Base-by-base conservation (phyloP, 2,797 vertebrate genomes). In the Molothrus aeneus region DNA sequence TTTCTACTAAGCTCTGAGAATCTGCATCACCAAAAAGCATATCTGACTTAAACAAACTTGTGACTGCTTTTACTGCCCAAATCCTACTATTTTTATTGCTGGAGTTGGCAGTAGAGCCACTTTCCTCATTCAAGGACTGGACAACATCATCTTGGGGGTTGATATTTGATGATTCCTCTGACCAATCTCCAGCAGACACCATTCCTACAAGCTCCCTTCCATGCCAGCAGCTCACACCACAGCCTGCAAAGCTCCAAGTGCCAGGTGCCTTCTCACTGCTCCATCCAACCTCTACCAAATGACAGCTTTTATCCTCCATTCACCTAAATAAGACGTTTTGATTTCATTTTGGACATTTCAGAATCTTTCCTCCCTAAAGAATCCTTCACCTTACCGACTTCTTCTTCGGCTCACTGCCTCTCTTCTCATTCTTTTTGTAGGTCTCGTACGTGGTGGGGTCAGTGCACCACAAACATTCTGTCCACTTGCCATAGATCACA, bases 401-500 rank as follows among this genome's bases (percentile, higher is more conserved):
- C 28, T 98, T 99, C 97, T 98, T 98, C 80, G 87, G 97, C 75
- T 98, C 98, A 15, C 94, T 97, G 61, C 92, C 98, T 95, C 98
- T 98, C 96, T 97, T 99, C 78, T 99, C 99, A 0, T 97, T 98
- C 97, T 98, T 99, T 93, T 98, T 98, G 95, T 98, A 98, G 54
- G 98, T 96, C 80, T 99, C 99, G 0, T 98, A 99, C 0, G 96
- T 90, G 21, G 96, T 97, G n/a, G 99, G 98, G 65, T 99, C 98
- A 2, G 99, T 96, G 28, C 99, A 98, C 99, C 99, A 99, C 94
- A 99, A 97, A 70, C 99, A 99, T 92, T 99, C 99, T 0, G 99
- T 99, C 99, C 99, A 99, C 94, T 99, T 99, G 61, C 99, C 99
- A 34, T 99, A 99, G 96, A 99, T 99, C 53, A 99, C 97, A 22